Evolutionary conservation across 2,888 invertebrate genomes (phyloP), one percentile per base, ranked within the genome.

Genomic region (Sericinus montela): DNA sequence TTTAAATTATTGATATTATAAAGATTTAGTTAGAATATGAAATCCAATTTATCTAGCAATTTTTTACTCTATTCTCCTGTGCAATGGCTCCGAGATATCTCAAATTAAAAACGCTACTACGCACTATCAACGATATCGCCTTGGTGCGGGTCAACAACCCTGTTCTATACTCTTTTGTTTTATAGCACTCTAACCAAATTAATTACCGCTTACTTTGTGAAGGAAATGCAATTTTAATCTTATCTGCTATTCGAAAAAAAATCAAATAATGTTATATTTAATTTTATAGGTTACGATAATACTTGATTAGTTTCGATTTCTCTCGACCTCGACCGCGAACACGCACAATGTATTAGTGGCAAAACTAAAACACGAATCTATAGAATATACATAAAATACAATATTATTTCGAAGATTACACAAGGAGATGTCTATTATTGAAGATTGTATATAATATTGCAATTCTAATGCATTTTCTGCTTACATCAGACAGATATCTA

Each of bases 241-340:
- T 46, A 25, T 35, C 23, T n/a, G 19, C 37, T 45, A 10, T 8
- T 6, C 28, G 7, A 40, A 25, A 25, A 7, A 7, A 25, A 25
- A 7, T 25, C 11, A 35, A 5, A 30, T 1, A 25, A 14, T n/a
- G 30, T 16, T 41, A 30, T 1, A n/a, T 9, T 10, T 38, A 13
- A 11, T 3, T 19, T 19, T 19, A 19, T 19, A 19, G 19, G 19
- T 19, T 2, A 11, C 23, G 6, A 30, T 37, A 19, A 5, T 37
- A 23, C 6, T n/a, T n/a, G n/a, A 8, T 5, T 25, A 45, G 19
- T 15, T 40, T 25, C 79, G 87, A 83, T 88, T 85, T 86, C 85
- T 75, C 83, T 78, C 59, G 73, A 70, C 83, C 79, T 75, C 80
- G 81, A 68, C 78, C 73, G 68, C 69, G 61, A 67, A 69, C 76